Base-by-base conservation (phyloP, 2,797 vertebrate species). In the Hipposideros larvatus region DNA sequence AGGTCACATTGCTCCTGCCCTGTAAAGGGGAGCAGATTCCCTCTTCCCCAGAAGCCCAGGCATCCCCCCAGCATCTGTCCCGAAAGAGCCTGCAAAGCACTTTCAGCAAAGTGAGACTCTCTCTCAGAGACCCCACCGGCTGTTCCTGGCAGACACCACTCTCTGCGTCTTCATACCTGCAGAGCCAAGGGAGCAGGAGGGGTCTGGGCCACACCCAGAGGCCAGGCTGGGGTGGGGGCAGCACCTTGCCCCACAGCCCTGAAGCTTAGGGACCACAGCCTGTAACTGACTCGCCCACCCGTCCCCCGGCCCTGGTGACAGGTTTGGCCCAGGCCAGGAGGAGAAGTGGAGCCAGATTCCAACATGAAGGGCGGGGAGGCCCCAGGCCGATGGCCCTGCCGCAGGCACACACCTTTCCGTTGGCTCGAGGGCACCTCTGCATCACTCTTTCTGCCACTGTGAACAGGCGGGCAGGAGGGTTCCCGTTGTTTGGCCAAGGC, bases 361-460 rank as follows among this genome's bases (percentile, higher is more conserved):
- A 75, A 11, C 4, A 16, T 22, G 46, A 65, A 65, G 51, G 59
- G 28, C 89, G 88, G 82, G 68, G 87, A 95, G 37, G 77, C 43
- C 15, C 28, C 18, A 37, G 63, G 77, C 46, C 65, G 28, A 53
- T 28, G 55, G 19, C 24, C 26, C 43, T 28, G 7, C 15, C 53
- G 9, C 21, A 1, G 3, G 31, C 28, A 34, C 48, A 21, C 11
- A 22, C 7, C 37, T 28, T 28, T 63, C 15, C 0, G 1, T 5
- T 22, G 24, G 57, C 48, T 28, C 18, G 26, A n/a, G 24, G 63
- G 6, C 73, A 66, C n/a, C 18, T 24, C 61, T 34, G 61, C 26
- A 37, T 74, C 78, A 63, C n/a, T 59, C 19, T 66, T 28, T 2
- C 15, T 11, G 79, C 41, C 68, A 5, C 65, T 6, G 16, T 26